Evolutionary conservation across 2,113 vertebrate species (phyloP).

Genomic region (Arizona elegans): DNA sequence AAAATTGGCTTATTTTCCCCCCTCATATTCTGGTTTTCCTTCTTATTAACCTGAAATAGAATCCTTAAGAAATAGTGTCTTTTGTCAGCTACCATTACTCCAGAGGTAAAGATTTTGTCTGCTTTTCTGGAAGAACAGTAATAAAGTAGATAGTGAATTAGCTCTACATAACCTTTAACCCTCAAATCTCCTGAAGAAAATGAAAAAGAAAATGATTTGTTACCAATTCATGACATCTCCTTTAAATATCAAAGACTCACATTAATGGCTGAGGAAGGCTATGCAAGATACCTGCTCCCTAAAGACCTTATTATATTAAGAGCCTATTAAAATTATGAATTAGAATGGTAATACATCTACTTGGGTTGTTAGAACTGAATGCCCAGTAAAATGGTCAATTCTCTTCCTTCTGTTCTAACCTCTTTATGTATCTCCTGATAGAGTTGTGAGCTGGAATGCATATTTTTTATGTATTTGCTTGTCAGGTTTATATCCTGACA

Average conservation of each 20-base stretch:
- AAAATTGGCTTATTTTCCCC: not conserved
- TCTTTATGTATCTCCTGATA: not conserved
- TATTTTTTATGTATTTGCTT: not conserved
- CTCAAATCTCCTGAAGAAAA: not conserved
- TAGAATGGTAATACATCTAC: not conserved
- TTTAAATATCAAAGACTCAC: slow-evolving; percentile 9
- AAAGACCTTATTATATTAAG: not conserved
- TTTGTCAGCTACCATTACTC: slow-evolving; percentile 17
- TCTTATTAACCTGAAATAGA: slow-evolving; percentile 32
- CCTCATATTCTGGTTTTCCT: slow-evolving; percentile 12
- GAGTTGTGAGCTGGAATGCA: not conserved
- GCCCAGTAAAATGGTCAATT: not conserved
- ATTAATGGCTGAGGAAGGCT: slow-evolving; percentile 18
- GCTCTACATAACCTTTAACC: slow-evolving; percentile 25
- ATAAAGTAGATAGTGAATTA: not conserved
- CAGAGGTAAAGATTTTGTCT: not conserved
- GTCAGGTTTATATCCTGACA: not conserved
- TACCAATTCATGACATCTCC: not conserved
- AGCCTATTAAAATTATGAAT: not conserved
- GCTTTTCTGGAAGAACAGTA: not conserved
- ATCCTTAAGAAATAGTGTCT: slow-evolving; percentile 19
- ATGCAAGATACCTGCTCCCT: not conserved
- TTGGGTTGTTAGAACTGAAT: not conserved
- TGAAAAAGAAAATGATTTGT: slow-evolving; percentile 9
- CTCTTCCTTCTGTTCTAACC: not conserved